These are phyloP conservation scores for Laothoe populi DNA, from an alignment of 2,888 invertebrate species.

Conservation along the genomic window DNA sequence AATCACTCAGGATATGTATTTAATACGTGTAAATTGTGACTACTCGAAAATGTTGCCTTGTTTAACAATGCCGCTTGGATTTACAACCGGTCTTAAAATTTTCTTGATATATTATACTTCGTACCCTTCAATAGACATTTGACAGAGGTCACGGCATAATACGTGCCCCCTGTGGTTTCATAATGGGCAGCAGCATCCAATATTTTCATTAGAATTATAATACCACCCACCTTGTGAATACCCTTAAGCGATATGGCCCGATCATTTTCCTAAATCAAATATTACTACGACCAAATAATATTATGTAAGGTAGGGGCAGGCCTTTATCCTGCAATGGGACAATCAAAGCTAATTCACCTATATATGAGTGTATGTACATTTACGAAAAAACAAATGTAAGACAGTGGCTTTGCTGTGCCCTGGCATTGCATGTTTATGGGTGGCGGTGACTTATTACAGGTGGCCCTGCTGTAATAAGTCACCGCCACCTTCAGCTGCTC, in stretches of 20 bases:
- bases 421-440: no score
- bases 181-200: conserved; percentile 11
- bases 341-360: no score
- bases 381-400: no score
- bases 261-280: neutral
- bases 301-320: no score
- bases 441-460: no score
- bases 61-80: neutral
- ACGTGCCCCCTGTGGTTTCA: neutral
- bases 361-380: no score
- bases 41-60: neutral
- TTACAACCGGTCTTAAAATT: neutral
- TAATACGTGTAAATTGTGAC: no score
- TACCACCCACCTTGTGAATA: conserved; percentile 19
- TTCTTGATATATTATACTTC: neutral
- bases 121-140: neutral
- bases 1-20: no score
- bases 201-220: neutral
- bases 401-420: no score
- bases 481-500: no score
- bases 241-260: neutral
- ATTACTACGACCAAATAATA: neutral
- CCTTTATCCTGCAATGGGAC: no score
- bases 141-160: conserved; percentile 5
- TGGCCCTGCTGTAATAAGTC: no score